Percentiles rank a stretch among this genome's conserved stretches.
Conservation (phyloP, 2,888 invertebrate genomes). For the Polymixis lichenea region DNA sequence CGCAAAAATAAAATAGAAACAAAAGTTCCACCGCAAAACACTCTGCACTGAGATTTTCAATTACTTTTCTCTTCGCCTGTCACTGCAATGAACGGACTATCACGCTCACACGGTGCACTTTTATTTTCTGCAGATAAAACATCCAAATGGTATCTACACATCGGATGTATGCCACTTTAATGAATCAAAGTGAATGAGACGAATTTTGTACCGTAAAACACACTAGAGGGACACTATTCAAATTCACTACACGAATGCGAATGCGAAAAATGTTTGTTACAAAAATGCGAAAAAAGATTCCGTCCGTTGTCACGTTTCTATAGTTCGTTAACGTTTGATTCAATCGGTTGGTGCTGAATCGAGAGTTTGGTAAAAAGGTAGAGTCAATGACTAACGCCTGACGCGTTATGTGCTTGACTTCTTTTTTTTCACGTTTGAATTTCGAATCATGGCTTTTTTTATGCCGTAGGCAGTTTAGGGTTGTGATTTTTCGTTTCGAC, state of each 20-base stretch:
- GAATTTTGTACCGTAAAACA: constrained; percentile 41
- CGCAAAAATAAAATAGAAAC: constrained; percentile 20
- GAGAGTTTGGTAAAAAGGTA: constrained; percentile 67
- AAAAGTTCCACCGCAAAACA: constrained; percentile 18
- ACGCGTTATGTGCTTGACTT: constrained; percentile 48
- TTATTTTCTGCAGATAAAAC: constrained; percentile 30
- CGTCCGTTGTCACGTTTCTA: constrained; percentile 71
- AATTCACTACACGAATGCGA: constrained; percentile 65
- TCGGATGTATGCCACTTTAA: constrained; percentile 43
- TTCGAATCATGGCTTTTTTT: constrained; percentile 26
- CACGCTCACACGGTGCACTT: constrained; percentile 11
- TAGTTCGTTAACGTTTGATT: constrained; percentile 78
- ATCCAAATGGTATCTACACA: constrained; percentile 13
- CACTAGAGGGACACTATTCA: constrained; percentile 57
- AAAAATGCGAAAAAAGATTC: constrained; percentile 68
- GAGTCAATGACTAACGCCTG: constrained; percentile 62
- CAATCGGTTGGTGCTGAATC: constrained; percentile 72
- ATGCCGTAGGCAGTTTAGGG: background rate
- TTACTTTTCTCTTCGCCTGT: constrained; percentile 41
- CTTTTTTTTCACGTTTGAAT: constrained; percentile 31
- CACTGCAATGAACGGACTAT: constrained; percentile 45
- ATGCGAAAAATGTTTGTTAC: constrained; percentile 66
- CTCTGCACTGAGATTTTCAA: constrained; percentile 47
- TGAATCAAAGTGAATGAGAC: constrained; percentile 60
- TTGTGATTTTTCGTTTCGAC: background rate